phyloP scores from a whole-genome alignment of 2,888 invertebrate genomes.

The Morpho helenor region DNA sequence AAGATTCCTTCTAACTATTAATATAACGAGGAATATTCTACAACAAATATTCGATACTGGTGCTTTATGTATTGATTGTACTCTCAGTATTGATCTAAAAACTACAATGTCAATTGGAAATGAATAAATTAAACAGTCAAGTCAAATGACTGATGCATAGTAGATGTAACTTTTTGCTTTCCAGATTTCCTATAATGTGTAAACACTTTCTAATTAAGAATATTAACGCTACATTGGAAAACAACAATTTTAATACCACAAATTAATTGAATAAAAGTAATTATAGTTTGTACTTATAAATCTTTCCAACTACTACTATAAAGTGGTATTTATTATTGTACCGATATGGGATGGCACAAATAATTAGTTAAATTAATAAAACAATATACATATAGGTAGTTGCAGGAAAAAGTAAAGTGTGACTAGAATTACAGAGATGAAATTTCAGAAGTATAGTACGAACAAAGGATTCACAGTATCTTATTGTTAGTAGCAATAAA shows the following conservation, averaged over 20 bases:
- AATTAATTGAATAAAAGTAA: background rate
- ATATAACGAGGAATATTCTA: slow-evolving; percentile 61
- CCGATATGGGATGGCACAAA: slow-evolving; percentile 3
- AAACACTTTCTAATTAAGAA: too few relatives aligned
- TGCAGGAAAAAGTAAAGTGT: slow-evolving; percentile 14
- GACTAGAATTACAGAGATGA: slow-evolving; percentile 26
- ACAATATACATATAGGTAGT: slow-evolving; percentile 1
- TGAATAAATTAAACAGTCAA: background rate
- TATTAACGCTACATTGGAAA: too few relatives aligned
- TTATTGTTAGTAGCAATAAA: slow-evolving; percentile 21
- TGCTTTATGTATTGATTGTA: slow-evolving; percentile 54
- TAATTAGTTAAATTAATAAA: background rate
- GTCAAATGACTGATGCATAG: too few relatives aligned
- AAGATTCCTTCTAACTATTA: slow-evolving; percentile 33
- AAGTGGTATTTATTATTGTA: background rate
- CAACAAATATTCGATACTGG: slow-evolving; percentile 66
- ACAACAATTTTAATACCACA: background rate
- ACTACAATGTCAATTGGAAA: slow-evolving; percentile 15
- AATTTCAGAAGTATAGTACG: slow-evolving; percentile 5
- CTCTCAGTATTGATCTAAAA: slow-evolving; percentile 36
- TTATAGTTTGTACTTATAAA: background rate
- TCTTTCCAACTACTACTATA: too few relatives aligned
- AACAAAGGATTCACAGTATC: slow-evolving; percentile 21
- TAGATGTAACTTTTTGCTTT: too few relatives aligned
- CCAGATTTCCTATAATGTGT: too few relatives aligned